Conservation (phyloP, 2,113 vertebrate species). For the Pollimyrus isidori region DNA sequence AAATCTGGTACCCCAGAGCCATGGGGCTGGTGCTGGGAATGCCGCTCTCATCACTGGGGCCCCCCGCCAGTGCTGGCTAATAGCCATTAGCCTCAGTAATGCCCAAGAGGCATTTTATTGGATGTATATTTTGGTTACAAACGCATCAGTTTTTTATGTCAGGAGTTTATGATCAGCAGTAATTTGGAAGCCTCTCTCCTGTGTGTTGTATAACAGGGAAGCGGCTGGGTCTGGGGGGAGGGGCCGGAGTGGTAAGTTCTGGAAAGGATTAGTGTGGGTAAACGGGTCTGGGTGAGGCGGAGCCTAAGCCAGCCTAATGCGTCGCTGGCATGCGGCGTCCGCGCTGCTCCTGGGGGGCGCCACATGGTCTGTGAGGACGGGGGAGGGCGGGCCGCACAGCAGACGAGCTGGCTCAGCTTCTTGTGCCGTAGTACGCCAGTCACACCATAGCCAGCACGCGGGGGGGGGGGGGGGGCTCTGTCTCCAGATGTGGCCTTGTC, state of each 20-base stretch:
- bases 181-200: not conserved
- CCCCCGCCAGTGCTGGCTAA: not conserved
- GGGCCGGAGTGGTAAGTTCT: not conserved
- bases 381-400: not conserved
- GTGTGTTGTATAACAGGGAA: not conserved
- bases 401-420: not conserved
- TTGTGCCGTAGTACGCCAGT: not conserved
- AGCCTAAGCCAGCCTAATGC: not conserved
- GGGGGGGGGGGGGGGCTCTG: not conserved
- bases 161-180: not conserved
- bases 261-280: slow-evolving; percentile 6
- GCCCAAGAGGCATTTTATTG: not conserved
- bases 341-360: not conserved
- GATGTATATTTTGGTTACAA: not conserved
- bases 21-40: not conserved
- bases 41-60: not conserved
- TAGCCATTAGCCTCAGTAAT: not conserved
- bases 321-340: not conserved
- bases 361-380: not conserved
- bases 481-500: not conserved
- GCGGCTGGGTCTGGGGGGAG: not conserved
- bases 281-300: not conserved
- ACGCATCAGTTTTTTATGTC: not conserved
- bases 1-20: not conserved
- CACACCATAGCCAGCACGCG: not conserved